phyloP scores from a whole-genome alignment of 1,140 invertebrate genomes.

The Calliopsis andreniformis region DNA sequence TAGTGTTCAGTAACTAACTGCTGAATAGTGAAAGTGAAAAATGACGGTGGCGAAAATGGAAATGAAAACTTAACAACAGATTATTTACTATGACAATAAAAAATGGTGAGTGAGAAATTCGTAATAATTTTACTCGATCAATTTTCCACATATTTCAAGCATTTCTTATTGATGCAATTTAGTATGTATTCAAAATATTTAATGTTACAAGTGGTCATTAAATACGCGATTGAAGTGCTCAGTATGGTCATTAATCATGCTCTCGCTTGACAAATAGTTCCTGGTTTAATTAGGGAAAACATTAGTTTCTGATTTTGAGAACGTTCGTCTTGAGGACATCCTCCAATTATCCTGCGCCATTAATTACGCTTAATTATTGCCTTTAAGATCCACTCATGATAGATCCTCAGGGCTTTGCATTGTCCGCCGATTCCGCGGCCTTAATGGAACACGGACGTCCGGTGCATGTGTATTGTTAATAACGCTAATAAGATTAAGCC shows the following conservation, averaged over 20 bases:
- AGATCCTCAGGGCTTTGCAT: not conserved
- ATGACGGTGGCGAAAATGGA: no score
- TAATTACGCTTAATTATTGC: conserved; percentile 43
- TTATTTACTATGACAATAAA: no score
- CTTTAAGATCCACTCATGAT: not conserved
- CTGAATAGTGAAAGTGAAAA: not conserved
- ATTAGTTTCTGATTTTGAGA: conserved; percentile 33
- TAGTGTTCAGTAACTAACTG: no score
- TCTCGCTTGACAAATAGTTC: not conserved
- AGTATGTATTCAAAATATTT: no score
- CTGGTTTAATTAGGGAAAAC: not conserved
- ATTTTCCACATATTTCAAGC: no score
- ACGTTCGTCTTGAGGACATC: not conserved
- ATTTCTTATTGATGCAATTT: no score
- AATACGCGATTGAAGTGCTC: no score
- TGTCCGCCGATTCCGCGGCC: conserved; percentile 15
- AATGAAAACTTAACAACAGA: not conserved
- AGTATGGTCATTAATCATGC: not conserved
- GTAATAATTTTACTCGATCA: no score
- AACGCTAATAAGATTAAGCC: conserved; percentile 37
- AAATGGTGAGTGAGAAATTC: no score
- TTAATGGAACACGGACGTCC: conserved; percentile 49
- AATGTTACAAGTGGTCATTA: no score
- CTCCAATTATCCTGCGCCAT: conserved; percentile 22
- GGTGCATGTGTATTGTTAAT: conserved; percentile 32